Conservation (phyloP, 2,888 invertebrate species). For the Lucinisca nassula region DNA sequence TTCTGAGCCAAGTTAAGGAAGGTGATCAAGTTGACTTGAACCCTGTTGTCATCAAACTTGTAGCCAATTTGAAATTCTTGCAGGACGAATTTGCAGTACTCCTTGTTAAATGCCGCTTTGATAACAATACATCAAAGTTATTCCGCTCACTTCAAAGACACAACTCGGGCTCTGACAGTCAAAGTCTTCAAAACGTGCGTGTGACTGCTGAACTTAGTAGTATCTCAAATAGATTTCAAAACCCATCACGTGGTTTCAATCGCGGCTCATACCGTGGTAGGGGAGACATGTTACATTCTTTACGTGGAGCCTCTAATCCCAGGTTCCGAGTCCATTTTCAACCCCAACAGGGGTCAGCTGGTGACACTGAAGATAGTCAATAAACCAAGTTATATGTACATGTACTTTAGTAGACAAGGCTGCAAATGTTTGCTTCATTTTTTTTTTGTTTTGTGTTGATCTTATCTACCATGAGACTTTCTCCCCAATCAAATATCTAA, state of each 20-base stretch:
- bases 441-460: background rate
- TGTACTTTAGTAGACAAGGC: too few relatives aligned
- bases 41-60: background rate
- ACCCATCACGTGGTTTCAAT: background rate
- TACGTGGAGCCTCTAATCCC: background rate
- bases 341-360: background rate
- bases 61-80: background rate
- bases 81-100: background rate
- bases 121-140: background rate
- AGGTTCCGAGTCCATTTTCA: background rate
- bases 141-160: background rate
- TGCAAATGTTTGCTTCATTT: background rate
- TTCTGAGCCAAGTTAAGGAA: background rate
- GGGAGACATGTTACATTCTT: background rate
- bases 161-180: constrained; percentile 10
- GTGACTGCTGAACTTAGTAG: background rate
- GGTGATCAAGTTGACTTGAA: background rate
- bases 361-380: background rate
- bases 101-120: background rate
- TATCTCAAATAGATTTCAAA: background rate
- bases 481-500: background rate
- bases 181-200: background rate
- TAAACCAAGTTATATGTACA: too few relatives aligned
- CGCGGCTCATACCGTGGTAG: background rate
- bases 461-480: background rate